Percentiles rank a stretch among this genome's conserved stretches.
Conservation (phyloP, 2,888 invertebrate genomes). For the Limulus polyphemus region DNA sequence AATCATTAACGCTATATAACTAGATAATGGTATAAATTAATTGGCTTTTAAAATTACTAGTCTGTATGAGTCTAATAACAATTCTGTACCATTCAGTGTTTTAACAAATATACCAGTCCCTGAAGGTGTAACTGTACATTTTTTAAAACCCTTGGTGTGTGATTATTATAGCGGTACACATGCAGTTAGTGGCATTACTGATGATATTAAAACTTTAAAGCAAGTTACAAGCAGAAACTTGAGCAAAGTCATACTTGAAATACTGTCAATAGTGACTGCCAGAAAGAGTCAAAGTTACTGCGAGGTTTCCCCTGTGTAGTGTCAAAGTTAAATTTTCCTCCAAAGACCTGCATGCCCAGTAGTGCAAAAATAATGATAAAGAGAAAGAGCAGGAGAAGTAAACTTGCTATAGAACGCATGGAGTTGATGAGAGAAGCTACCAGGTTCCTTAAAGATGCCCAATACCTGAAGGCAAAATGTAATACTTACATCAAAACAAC, state of each 20-base stretch:
- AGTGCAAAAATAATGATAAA: slow-evolving; percentile 99
- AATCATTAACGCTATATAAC: too few species aligned
- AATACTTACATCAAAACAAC: slow-evolving; percentile 1
- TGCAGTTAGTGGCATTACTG: too few species aligned
- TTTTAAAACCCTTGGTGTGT: too few species aligned
- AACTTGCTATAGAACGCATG: slow-evolving; percentile 96
- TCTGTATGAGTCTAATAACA: too few species aligned
- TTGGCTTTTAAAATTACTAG: too few species aligned
- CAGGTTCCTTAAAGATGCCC: slow-evolving; percentile 94
- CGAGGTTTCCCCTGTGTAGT: slow-evolving; percentile 74
- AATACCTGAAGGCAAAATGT: slow-evolving; percentile 58
- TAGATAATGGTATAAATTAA: too few species aligned
- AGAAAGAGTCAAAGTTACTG: slow-evolving; percentile 97
- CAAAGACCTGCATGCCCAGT: slow-evolving; percentile 99
- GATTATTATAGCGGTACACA: too few species aligned
- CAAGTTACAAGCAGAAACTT: too few species aligned
- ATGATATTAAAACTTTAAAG: too few species aligned
- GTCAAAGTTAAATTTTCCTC: slow-evolving; percentile 92
- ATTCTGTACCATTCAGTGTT: too few species aligned
- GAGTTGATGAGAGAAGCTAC: slow-evolving; percentile 97
- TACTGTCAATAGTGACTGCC: slow-evolving; percentile 94
- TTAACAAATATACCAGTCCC: too few species aligned
- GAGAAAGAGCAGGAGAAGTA: slow-evolving; percentile 88
- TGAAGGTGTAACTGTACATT: too few species aligned
- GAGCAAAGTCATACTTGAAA: slow-evolving; percentile 64